A percentile compares a stretch with the other conserved stretches of the same genome.
phyloP scores from a whole-genome alignment of 2,888 invertebrate genomes.

The Tetheella fluctuosa region DNA sequence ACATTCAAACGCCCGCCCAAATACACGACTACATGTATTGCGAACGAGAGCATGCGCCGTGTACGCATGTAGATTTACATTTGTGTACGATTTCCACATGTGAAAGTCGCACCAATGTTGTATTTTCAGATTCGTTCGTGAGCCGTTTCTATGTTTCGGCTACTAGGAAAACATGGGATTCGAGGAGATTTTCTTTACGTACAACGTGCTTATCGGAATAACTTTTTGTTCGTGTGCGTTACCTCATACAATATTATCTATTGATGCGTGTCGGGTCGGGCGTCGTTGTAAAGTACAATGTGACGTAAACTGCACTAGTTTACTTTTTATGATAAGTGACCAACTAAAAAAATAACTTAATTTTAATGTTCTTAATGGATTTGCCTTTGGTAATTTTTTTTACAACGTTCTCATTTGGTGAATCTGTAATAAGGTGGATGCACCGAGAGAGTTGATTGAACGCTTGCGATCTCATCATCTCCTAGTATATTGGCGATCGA shows the following conservation, averaged over 20 bases:
- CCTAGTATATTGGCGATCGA: slow-evolving; percentile 69
- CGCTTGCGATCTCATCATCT: slow-evolving; percentile 69
- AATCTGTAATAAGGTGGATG: slow-evolving; percentile 70
- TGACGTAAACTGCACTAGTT: not conserved
- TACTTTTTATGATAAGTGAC: not conserved
- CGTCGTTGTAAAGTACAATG: not conserved
- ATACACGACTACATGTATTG: slow-evolving; percentile 47
- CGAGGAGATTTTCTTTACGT: slow-evolving; percentile 41
- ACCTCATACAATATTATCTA: slow-evolving; percentile 34
- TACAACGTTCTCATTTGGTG: not conserved
- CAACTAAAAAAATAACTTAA: not conserved
- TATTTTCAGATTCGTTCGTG: slow-evolving; percentile 72
- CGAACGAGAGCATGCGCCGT: slow-evolving; percentile 54
- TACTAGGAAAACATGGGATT: slow-evolving; percentile 64
- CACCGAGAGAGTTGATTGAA: slow-evolving; percentile 73
- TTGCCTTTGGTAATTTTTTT: not conserved
- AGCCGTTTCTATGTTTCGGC: slow-evolving; percentile 70
- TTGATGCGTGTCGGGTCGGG: no score
- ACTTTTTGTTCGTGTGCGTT: slow-evolving; percentile 45
- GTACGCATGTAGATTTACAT: slow-evolving; percentile 58
- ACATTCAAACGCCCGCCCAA: slow-evolving; percentile 48
- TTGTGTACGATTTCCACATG: slow-evolving; percentile 67
- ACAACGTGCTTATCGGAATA: slow-evolving; percentile 44
- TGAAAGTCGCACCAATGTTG: slow-evolving; percentile 64
- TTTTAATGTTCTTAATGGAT: not conserved